Evolutionary conservation across 2,113 vertebrate species (phyloP), one percentile per base, ranked within the genome.

Genomic region (Prolemur simus): DNA sequence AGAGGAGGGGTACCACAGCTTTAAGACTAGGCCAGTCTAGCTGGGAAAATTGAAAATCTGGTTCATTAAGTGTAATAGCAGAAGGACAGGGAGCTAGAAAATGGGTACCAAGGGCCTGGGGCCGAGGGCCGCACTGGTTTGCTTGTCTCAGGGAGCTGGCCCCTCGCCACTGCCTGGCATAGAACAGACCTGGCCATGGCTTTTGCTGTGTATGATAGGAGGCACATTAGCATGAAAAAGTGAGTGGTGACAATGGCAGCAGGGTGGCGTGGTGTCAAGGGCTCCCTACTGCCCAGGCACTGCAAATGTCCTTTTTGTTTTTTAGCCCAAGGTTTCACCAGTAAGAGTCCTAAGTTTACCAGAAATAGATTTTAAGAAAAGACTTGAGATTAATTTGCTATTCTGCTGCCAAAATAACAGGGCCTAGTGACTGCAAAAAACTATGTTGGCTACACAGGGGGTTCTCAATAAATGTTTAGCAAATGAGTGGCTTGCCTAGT

Each of bases 71-170:
- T 91, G 97, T 97, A 54, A 64, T 77, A 71, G 96, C 47, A 89
- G 96, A 92, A 96, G 97, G 10, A 49, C 54, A 96, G 83, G 94
- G 92, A 98, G 94, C 92, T 97, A 95, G 89, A 98, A 81, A 89
- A 18, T 45, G 68, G 37, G 34, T 78, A 78, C 83, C 39, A 91
- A 95, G 89, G 49, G 27, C 8, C 25, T 21, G n/a, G 66, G 21
- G 14, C 60, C 14, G 21, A 34, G 34, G 23, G 20, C 15, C 23
- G 27, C 9, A 23, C 17, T 17, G 6, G 0, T 15, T 47, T 76
- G n/a, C 34, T 85, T 54, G 23, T 21, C 37, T 87, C 42, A 69
- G 56, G 27, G 63, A 20, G 58, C 45, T 12, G 68, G 12, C 2
- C 34, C 25, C 12, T 91, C 90, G 10, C 52, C 14, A 37, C 5